phyloP scores from a whole-genome alignment of 2,797 vertebrate species.

The Apogon talboti region DNA sequence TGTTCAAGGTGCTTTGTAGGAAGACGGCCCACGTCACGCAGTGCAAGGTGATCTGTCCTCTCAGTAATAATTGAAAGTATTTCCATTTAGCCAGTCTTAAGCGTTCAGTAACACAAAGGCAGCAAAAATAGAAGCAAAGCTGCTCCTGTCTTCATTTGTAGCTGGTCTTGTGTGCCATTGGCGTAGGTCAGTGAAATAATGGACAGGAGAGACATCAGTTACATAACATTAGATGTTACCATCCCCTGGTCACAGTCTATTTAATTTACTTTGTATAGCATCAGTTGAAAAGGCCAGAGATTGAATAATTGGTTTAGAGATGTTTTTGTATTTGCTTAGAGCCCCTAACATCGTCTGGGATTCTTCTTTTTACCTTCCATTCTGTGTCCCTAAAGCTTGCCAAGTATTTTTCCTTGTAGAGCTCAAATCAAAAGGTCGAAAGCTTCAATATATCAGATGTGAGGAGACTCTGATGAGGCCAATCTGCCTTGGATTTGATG shows the following conservation, averaged over 20 bases:
- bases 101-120: conserved; percentile 65
- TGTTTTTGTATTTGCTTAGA: background rate
- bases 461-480: conserved; percentile 22
- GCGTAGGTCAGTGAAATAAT: conserved; percentile 3
- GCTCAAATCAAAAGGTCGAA: conserved; percentile 24
- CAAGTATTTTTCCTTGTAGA: background rate
- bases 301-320: background rate
- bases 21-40: conserved; percentile 67
- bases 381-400: conserved; percentile 13
- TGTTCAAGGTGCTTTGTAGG: conserved; percentile 64
- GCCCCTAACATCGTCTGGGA: too few relatives aligned
- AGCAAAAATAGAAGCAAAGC: conserved; percentile 57
- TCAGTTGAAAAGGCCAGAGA: background rate
- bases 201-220: background rate
- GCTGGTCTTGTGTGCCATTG: conserved; percentile 14
- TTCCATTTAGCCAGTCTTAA: conserved; percentile 83
- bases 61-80: conserved; percentile 89
- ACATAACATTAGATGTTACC: background rate
- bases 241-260: background rate
- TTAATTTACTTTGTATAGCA: conserved; percentile 1
- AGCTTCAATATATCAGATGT: conserved; percentile 13
- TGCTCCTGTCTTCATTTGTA: conserved; percentile 29
- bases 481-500: background rate
- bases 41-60: conserved; percentile 82
- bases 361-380: background rate